A percentile compares a stretch with the other conserved stretches of the same genome.
phyloP scores from a whole-genome alignment of 2,113 vertebrate genomes.

The Sorex fumeus region DNA sequence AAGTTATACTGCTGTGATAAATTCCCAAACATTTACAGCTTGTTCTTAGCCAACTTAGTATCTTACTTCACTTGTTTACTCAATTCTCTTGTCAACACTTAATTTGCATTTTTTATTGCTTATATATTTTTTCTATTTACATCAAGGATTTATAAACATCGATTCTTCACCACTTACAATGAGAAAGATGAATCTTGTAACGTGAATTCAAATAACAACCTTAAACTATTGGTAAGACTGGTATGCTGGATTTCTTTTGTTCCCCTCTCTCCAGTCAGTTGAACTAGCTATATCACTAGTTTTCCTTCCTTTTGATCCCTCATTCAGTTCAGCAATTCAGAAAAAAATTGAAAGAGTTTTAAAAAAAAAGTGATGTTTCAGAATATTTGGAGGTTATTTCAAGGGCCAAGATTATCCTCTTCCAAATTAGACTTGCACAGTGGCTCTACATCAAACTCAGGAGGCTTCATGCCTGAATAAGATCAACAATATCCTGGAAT shows the following conservation, averaged over 20 bases:
- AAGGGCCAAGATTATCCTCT: background rate
- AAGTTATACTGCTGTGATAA: background rate
- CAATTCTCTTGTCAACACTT: background rate
- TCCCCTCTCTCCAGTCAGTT: background rate
- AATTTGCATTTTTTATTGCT: slow-evolving; percentile 9
- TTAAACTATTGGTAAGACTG: background rate
- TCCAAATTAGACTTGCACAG: background rate
- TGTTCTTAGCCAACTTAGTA: background rate
- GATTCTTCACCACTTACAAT: background rate
- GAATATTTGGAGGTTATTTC: background rate
- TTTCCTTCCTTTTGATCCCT: background rate
- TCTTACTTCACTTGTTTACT: background rate
- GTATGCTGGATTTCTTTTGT: background rate
- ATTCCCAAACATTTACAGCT: background rate
- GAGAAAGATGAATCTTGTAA: background rate
- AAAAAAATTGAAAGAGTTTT: background rate
- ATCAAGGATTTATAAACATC: slow-evolving; percentile 8
- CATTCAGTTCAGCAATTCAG: background rate
- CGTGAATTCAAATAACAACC: background rate
- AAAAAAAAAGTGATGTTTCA: background rate
- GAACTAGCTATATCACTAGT: background rate
- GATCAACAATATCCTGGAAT: background rate
- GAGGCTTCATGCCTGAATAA: background rate
- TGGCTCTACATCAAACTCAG: background rate
- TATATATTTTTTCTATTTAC: background rate